phyloP scores from a whole-genome alignment of 2,113 vertebrate genomes.

The Neoarius graeffei region DNA sequence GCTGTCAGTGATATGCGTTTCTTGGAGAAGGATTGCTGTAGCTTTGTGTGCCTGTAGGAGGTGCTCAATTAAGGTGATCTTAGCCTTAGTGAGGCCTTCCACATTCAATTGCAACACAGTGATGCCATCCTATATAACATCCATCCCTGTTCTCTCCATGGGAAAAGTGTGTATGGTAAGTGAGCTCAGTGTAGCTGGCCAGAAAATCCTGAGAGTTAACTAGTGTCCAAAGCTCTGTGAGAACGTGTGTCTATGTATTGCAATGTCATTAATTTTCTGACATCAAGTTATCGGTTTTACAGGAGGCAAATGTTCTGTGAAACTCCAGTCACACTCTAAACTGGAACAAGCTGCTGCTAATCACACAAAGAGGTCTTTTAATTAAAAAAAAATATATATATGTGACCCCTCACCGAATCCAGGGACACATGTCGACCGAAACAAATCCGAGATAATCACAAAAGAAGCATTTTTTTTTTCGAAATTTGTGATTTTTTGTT shows the following conservation, averaged over 20 bases:
- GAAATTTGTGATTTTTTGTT: too few relatives aligned
- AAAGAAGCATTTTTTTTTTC: too few relatives aligned
- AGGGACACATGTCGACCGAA: too few relatives aligned
- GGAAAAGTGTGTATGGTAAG: neutral
- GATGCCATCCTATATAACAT: neutral
- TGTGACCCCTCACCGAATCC: too few relatives aligned
- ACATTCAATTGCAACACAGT: too few relatives aligned
- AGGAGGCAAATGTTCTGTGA: neutral
- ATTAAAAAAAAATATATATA: too few relatives aligned
- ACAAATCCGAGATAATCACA: too few relatives aligned
- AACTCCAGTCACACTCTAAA: neutral
- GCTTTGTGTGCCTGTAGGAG: too few relatives aligned
- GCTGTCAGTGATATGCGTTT: too few relatives aligned
- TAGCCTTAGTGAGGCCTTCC: too few relatives aligned
- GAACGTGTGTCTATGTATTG: neutral
- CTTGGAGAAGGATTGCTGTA: too few relatives aligned
- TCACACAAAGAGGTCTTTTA: neutral
- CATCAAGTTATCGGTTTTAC: neutral
- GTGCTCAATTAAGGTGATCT: too few relatives aligned
- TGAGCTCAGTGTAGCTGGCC: neutral
- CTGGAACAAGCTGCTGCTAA: neutral
- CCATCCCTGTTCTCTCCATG: neutral
- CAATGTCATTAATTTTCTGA: neutral
- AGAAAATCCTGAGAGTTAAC: neutral
- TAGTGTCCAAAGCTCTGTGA: neutral